Evolutionary conservation across 1,140 invertebrate genomes (phyloP).

Genomic region (Drosophila sechellia): DNA sequence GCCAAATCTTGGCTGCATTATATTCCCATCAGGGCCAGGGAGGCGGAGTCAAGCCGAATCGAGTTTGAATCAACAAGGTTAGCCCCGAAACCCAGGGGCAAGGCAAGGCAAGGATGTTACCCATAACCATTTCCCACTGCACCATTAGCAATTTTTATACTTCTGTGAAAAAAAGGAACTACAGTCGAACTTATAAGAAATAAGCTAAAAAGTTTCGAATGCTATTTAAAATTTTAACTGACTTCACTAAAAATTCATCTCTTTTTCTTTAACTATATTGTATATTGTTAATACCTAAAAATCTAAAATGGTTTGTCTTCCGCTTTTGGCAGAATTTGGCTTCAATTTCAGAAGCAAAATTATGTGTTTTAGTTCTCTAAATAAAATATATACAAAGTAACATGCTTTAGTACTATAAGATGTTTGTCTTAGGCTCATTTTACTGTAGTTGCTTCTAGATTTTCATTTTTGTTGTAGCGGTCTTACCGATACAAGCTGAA

Average conservation of each 20-base stretch:
- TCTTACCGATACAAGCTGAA: constrained; percentile 27
- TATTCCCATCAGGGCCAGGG: constrained; percentile 44
- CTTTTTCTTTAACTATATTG: too few species aligned
- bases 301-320: too few species aligned
- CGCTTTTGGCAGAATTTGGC: too few species aligned
- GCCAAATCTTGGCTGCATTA: constrained; percentile 49
- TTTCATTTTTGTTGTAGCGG: constrained; percentile 14
- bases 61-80: constrained; percentile 45
- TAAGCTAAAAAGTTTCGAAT: too few species aligned
- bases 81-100: constrained; percentile 28
- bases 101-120: constrained; percentile 28
- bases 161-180: too few species aligned
- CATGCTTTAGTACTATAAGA: too few species aligned
- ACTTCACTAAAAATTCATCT: too few species aligned
- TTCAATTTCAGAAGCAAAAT: too few species aligned
- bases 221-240: too few species aligned
- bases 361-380: too few species aligned
- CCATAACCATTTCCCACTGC: background rate
- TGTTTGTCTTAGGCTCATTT: background rate
- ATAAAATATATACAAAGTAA: too few species aligned
- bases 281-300: too few species aligned
- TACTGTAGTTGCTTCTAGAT: constrained; percentile 3
- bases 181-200: background rate
- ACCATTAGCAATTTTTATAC: background rate
- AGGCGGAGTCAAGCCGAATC: constrained; percentile 18